phyloP scores from a whole-genome alignment of 1,140 invertebrate genomes.

The Eumaeus atala region DNA sequence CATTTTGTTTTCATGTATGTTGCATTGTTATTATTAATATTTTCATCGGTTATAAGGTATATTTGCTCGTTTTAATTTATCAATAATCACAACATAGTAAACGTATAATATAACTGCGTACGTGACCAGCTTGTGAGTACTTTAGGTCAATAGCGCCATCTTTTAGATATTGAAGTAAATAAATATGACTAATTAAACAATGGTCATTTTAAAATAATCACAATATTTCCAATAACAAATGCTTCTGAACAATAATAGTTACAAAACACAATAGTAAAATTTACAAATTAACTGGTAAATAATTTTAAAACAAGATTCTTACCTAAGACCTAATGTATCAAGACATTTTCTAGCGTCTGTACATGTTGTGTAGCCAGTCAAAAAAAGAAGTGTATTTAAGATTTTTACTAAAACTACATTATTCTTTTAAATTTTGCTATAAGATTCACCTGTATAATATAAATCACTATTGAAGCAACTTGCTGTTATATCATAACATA shows the following conservation, averaged over 20 bases:
- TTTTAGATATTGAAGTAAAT: slow-evolving; percentile 10
- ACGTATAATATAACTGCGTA: too few relatives aligned
- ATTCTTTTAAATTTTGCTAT: not conserved
- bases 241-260: slow-evolving; percentile 21
- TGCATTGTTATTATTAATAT: too few relatives aligned
- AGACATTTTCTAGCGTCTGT: slow-evolving; percentile 33
- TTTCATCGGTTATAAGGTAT: too few relatives aligned
- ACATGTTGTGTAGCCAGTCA: slow-evolving; percentile 24
- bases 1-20: too few relatives aligned
- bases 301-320: not conserved
- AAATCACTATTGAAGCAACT: too few relatives aligned
- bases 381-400: not conserved
- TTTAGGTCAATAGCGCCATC: slow-evolving; percentile 19
- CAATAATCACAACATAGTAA: too few relatives aligned
- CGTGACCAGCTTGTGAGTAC: too few relatives aligned
- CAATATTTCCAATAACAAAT: not conserved
- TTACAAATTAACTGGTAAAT: not conserved
- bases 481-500: too few relatives aligned
- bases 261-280: slow-evolving; percentile 4
- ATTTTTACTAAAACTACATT: not conserved
- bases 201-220: too few relatives aligned
- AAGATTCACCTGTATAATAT: too few relatives aligned
- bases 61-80: too few relatives aligned
- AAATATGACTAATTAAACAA: too few relatives aligned
- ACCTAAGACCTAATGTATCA: slow-evolving; percentile 6